These are phyloP conservation scores for Phytoseiulus persimilis DNA, from an alignment of 2,888 invertebrate genomes.

Conservation along the genomic window DNA sequence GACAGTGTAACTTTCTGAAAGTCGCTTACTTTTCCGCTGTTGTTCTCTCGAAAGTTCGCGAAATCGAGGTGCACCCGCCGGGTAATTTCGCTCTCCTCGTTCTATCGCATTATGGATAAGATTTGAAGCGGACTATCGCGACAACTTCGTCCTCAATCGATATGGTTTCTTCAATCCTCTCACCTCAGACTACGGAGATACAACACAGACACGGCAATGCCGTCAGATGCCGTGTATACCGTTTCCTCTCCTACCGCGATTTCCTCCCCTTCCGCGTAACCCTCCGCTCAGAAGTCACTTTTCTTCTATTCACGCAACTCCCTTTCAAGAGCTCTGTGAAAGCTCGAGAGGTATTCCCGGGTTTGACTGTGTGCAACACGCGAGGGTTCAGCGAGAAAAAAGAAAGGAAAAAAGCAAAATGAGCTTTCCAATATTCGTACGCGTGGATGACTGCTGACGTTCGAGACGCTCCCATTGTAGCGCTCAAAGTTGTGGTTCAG, in stretches of 20 bases:
- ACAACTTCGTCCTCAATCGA: too few species aligned
- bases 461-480: conserved; percentile 5
- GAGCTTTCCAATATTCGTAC: conserved; percentile 5
- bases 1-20: background rate
- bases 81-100: too few species aligned
- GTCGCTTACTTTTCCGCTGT: background rate
- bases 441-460: conserved; percentile 5
- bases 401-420: background rate
- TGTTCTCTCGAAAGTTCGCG: background rate
- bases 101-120: too few species aligned
- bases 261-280: too few species aligned
- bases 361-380: background rate
- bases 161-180: too few species aligned
- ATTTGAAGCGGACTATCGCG: too few species aligned
- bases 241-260: background rate
- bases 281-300: background rate
- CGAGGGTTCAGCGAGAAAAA: background rate
- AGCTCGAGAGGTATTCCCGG: background rate
- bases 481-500: background rate
- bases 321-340: background rate
- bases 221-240: too few species aligned
- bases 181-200: too few species aligned
- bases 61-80: background rate
- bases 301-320: background rate
- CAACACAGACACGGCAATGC: too few species aligned